Conservation (phyloP, 2,797 vertebrate genomes). For the Muraenolepis orangiensis region DNA sequence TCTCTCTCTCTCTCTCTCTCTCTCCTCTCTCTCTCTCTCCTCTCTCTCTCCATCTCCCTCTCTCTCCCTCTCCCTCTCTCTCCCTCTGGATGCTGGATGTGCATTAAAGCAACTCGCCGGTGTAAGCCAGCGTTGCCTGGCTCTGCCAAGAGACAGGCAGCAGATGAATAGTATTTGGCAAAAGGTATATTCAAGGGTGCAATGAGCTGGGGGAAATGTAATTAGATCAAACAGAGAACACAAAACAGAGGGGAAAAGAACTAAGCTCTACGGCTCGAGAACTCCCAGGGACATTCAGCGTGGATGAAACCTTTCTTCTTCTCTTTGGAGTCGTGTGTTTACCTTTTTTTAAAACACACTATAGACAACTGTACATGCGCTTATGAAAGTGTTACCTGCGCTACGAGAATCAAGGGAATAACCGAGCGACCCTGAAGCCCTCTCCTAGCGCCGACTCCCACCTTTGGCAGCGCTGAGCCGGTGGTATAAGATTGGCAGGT, state of each 20-base stretch:
- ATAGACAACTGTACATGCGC: not conserved
- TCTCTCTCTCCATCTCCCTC: too few species aligned
- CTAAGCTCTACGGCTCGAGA: not conserved
- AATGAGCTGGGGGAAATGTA: conserved; percentile 13
- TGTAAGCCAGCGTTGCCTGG: conserved; percentile 36
- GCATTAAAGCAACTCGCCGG: conserved; percentile 37
- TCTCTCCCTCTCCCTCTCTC: too few species aligned
- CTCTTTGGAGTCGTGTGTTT: too few species aligned
- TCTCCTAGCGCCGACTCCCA: not conserved
- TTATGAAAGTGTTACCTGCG: not conserved
- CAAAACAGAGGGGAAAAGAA: not conserved
- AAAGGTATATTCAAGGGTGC: conserved; percentile 30
- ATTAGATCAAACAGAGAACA: conserved; percentile 35
- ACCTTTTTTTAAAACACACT: not conserved
- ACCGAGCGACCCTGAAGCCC: not conserved
- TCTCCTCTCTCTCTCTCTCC: too few species aligned
- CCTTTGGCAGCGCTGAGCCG: conserved; percentile 33
- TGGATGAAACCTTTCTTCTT: not conserved
- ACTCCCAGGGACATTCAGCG: not conserved
- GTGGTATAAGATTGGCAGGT: conserved; percentile 27
- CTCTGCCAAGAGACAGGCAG: conserved; percentile 26
- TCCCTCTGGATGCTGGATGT: conserved; percentile 47
- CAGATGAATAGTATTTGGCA: conserved; percentile 21
- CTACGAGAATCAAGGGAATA: not conserved
- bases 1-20: too few species aligned